These are phyloP conservation scores for Matsumurasca onukii DNA, from an alignment of 1,140 invertebrate species.

Conservation along the genomic window DNA sequence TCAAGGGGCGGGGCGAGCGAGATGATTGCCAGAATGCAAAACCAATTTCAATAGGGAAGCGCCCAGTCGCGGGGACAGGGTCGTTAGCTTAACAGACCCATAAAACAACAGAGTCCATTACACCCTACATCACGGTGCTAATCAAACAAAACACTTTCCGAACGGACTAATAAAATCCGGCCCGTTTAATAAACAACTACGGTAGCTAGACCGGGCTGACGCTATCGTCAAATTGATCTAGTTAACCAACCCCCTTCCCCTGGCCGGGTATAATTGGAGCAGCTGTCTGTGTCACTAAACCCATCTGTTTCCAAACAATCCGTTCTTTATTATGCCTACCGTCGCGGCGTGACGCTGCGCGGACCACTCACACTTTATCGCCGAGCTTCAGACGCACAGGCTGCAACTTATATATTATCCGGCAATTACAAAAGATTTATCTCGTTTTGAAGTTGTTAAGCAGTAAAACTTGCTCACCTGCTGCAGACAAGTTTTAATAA, in stretches of 20 bases:
- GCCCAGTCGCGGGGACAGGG: not conserved
- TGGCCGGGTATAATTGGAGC: not conserved
- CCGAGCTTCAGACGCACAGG: not conserved
- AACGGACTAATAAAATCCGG: not conserved
- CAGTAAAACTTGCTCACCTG: not conserved
- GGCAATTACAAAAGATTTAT: not conserved
- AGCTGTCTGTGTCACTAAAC: not conserved
- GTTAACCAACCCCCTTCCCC: not conserved
- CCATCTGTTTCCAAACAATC: not conserved
- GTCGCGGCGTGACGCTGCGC: not conserved
- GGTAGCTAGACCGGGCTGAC: not conserved
- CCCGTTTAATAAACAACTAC: not conserved
- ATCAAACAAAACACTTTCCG: not conserved
- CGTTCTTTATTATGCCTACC: not conserved
- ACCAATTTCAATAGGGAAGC: not conserved
- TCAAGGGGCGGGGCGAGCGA: not conserved
- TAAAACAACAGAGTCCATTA: not conserved
- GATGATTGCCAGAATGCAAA: not conserved
- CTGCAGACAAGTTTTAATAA: not conserved
- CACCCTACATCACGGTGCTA: not conserved
- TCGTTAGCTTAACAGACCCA: not conserved
- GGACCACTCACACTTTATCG: not conserved
- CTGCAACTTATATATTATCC: not conserved
- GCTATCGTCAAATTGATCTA: conserved; percentile 1
- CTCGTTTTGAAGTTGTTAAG: not conserved